Percentiles rank a stretch among this genome's conserved stretches.
These are phyloP conservation scores for Venturia canescens DNA, from an alignment of 1,140 invertebrate species.

Conservation along the genomic window DNA sequence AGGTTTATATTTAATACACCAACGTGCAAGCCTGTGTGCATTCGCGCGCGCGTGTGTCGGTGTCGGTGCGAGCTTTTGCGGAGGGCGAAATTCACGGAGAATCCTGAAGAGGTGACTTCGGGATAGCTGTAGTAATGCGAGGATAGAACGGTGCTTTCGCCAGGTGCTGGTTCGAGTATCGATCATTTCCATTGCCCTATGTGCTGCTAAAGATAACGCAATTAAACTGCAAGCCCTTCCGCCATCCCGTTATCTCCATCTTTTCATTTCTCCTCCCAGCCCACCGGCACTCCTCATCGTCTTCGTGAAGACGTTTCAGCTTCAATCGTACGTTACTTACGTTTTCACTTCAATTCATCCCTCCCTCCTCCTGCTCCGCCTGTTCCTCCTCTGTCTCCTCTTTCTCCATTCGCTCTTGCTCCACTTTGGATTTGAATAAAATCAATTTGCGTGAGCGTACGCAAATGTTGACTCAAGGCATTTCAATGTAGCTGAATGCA, in stretches of 20 bases:
- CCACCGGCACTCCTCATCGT: neutral
- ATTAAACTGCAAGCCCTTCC: slow-evolving; percentile 63
- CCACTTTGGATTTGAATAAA: slow-evolving; percentile 75
- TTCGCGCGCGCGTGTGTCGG: neutral
- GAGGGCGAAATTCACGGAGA: neutral
- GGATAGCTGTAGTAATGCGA: neutral
- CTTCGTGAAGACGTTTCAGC: slow-evolving; percentile 57
- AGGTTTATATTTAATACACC: neutral
- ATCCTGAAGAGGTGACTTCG: slow-evolving; percentile 3
- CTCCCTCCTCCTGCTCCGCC: neutral
- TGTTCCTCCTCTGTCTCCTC: neutral
- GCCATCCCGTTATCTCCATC: slow-evolving; percentile 18
- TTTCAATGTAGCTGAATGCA: slow-evolving; percentile 73
- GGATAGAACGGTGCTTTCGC: neutral
- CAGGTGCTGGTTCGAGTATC: slow-evolving; percentile 38
- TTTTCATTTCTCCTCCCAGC: slow-evolving; percentile 25
- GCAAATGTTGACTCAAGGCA: slow-evolving; percentile 76
- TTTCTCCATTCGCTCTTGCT: slow-evolving; percentile 60
- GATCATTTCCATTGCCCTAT: slow-evolving; percentile 61
- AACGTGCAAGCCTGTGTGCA: neutral
- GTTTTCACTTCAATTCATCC: neutral
- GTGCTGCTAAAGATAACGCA: slow-evolving; percentile 66
- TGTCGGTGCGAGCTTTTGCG: neutral
- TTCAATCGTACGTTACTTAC: slow-evolving; percentile 24
- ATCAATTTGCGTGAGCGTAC: slow-evolving; percentile 74